phyloP scores from a whole-genome alignment of 2,113 vertebrate species.

The Vulpes lagopus region DNA sequence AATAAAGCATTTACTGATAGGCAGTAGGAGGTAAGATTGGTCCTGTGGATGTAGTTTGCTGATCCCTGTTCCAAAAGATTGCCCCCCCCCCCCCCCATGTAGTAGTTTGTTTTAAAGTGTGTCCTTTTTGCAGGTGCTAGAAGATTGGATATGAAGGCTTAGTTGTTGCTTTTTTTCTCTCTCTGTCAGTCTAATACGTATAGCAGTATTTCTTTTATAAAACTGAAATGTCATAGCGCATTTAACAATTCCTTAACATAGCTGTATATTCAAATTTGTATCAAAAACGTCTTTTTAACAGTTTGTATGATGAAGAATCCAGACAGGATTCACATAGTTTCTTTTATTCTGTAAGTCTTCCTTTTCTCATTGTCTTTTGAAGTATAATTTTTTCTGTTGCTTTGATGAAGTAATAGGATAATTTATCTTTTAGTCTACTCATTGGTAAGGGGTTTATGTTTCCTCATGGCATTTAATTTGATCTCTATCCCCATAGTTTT shows the following conservation, averaged over 20 bases:
- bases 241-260: slow-evolving; percentile 8
- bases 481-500: background rate
- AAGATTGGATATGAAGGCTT: background rate
- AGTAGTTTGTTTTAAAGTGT: background rate
- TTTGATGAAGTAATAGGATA: background rate
- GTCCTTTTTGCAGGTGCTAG: background rate
- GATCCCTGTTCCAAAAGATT: background rate
- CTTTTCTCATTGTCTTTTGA: background rate
- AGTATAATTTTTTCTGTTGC: background rate
- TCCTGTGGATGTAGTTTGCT: background rate
- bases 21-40: background rate
- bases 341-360: background rate
- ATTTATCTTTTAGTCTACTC: background rate
- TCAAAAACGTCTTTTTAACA: background rate
- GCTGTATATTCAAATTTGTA: background rate
- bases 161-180: background rate
- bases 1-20: background rate
- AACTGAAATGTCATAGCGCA: background rate
- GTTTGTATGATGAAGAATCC: background rate
- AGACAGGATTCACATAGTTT: background rate
- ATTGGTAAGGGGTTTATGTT: background rate
- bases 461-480: slow-evolving; percentile 10
- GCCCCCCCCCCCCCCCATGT: background rate
- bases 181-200: background rate
- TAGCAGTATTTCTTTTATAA: background rate